Evolutionary conservation across 2,797 vertebrate genomes (phyloP).

Genomic region (Coccyzus lansbergi): DNA sequence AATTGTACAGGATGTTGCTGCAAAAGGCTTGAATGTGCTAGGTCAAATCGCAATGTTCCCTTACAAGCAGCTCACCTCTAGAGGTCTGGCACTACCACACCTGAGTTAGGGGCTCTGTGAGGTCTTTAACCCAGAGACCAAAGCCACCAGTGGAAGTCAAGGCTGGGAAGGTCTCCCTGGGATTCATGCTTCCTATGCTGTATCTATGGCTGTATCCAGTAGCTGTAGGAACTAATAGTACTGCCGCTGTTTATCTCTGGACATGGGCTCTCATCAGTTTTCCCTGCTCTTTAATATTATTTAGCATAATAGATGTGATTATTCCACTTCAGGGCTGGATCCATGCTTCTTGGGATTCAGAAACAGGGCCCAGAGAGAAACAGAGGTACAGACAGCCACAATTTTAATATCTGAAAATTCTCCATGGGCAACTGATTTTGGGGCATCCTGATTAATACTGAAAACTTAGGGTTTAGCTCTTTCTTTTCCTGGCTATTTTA

Average conservation of each 20-base stretch:
- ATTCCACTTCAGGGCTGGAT: neutral
- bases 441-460: neutral
- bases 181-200: neutral
- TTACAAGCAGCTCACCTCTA: neutral
- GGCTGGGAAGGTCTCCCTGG: neutral
- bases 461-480: neutral
- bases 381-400: neutral
- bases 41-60: neutral
- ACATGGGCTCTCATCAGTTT: neutral
- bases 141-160: neutral
- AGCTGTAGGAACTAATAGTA: neutral
- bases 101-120: neutral
- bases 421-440: neutral
- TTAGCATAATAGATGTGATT: neutral
- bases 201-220: neutral
- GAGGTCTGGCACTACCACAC: rapidly evolving
- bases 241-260: neutral
- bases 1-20: neutral
- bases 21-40: neutral
- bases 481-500: neutral
- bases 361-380: neutral
- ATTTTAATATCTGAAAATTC: neutral
- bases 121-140: neutral
- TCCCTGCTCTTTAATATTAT: neutral
- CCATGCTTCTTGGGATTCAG: neutral